Evolutionary conservation across 2,797 vertebrate species (phyloP).

Genomic region (Phalloptychus januarius): DNA sequence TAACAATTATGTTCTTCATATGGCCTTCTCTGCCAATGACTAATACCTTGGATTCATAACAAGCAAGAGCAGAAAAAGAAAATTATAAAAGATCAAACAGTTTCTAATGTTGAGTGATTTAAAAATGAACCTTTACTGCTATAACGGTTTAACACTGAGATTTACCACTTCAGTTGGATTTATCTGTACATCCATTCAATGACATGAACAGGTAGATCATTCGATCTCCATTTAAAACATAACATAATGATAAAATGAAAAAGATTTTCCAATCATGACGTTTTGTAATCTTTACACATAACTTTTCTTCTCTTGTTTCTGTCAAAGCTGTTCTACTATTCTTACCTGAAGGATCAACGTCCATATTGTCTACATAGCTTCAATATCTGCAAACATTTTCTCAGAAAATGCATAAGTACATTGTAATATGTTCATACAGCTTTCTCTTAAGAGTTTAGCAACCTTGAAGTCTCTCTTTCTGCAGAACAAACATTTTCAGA

Average conservation of each 20-base stretch:
- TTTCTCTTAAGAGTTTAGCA: neutral
- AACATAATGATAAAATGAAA: neutral
- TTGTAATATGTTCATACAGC: neutral
- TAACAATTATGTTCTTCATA: constrained; percentile 1
- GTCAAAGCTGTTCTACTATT: neutral
- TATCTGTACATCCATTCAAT: neutral
- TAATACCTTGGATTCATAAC: neutral
- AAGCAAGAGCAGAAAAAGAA: neutral
- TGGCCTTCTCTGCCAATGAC: neutral
- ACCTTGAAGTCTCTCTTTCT: neutral
- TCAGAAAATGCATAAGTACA: neutral
- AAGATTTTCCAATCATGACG: neutral
- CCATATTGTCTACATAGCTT: neutral
- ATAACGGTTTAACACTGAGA: neutral
- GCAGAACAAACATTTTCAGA: neutral
- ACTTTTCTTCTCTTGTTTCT: neutral
- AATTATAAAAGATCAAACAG: neutral
- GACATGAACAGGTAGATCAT: neutral
- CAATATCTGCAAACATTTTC: neutral
- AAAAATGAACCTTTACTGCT: neutral
- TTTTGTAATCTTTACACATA: neutral
- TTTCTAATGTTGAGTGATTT: neutral
- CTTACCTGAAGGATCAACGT: neutral
- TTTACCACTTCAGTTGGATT: neutral
- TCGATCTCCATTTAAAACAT: neutral